Percentiles rank a stretch among this genome's conserved stretches.
These are phyloP conservation scores for Philaenus spumarius DNA, from an alignment of 1,140 invertebrate genomes.

Conservation along the genomic window DNA sequence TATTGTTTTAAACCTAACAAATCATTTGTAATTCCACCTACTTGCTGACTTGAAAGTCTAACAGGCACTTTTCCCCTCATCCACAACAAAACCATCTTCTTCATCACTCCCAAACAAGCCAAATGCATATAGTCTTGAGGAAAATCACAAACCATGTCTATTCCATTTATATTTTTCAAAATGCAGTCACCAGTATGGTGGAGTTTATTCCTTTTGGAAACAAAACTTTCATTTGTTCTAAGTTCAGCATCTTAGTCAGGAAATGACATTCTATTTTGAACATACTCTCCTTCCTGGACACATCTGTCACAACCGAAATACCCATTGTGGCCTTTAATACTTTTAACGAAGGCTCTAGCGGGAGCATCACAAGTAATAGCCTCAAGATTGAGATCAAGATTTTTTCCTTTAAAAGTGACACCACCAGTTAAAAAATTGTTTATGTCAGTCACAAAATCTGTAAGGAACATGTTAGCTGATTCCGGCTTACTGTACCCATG, in stretches of 20 bases:
- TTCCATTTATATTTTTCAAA: conserved; percentile 24
- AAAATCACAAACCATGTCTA: conserved; percentile 34
- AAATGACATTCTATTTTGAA: conserved; percentile 27
- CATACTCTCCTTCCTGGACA: conserved; percentile 26
- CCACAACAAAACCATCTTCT: conserved; percentile 33
- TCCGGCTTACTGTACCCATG: neutral
- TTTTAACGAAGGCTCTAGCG: conserved; percentile 21
- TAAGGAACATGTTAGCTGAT: neutral
- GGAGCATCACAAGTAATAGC: conserved; percentile 27
- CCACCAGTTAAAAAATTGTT: conserved; percentile 1
- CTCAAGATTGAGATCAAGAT: neutral
- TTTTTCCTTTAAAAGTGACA: neutral
- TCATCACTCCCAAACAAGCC: no score
- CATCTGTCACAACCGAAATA: conserved; percentile 30
- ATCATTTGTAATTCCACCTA: conserved; percentile 8
- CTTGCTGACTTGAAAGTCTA: neutral
- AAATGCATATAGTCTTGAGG: no score
- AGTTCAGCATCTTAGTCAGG: conserved; percentile 17
- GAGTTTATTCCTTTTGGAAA: conserved; percentile 28
- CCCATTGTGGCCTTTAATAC: conserved; percentile 19
- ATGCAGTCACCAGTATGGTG: conserved; percentile 32
- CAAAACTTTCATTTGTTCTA: conserved; percentile 29
- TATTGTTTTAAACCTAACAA: conserved; percentile 17
- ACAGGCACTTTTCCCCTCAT: conserved; percentile 16
- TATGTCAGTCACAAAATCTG: conserved; percentile 12